Conservation (phyloP, 1,140 invertebrate genomes). For the Leptinotarsa texana region DNA sequence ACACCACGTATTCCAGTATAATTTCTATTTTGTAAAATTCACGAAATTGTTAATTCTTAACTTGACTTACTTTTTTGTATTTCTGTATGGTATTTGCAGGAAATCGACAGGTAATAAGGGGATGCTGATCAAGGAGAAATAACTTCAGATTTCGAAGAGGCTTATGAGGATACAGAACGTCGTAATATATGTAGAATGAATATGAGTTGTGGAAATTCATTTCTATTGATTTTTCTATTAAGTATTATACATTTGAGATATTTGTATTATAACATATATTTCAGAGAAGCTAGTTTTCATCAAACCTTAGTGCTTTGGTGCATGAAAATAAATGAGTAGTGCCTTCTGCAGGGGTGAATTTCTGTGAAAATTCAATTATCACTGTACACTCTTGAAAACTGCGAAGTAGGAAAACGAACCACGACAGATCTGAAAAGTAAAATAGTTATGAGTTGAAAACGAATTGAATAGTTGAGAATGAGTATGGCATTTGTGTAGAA, state of each 20-base stretch:
- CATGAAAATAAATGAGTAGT: too few relatives aligned
- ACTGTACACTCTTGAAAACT: constrained; percentile 36
- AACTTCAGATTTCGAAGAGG: neutral
- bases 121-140: neutral
- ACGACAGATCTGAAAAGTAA: constrained; percentile 30
- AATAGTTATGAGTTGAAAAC: neutral
- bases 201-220: neutral
- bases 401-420: constrained; percentile 43
- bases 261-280: constrained; percentile 21
- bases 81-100: neutral
- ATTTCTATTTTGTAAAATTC: constrained; percentile 9
- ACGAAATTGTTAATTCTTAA: neutral
- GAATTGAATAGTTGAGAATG: too few relatives aligned
- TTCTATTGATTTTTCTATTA: constrained; percentile 7
- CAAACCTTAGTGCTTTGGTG: too few relatives aligned
- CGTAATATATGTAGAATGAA: constrained; percentile 3
- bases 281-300: neutral
- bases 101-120: neutral
- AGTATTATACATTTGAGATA: constrained; percentile 2
- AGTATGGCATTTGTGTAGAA: too few relatives aligned
- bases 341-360: too few relatives aligned
- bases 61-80: too few relatives aligned
- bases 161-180: neutral
- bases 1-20: neutral
- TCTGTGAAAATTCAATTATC: too few relatives aligned